phyloP scores from a whole-genome alignment of 2,113 vertebrate species.

The Oryzias woworae region DNA sequence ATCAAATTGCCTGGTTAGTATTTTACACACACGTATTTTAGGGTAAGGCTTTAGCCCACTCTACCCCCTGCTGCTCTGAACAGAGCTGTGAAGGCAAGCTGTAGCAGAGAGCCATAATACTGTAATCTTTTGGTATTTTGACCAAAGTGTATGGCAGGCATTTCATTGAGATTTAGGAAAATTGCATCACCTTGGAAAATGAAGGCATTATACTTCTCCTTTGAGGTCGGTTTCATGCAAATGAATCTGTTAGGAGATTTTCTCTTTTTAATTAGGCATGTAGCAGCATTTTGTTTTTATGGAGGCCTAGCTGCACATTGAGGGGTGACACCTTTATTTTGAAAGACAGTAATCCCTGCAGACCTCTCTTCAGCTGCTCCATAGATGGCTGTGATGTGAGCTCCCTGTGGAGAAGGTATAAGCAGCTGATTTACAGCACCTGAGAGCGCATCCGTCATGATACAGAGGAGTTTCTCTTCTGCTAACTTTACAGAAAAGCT shows the following conservation, averaged over 20 bases:
- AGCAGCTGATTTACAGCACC: conserved; percentile 18
- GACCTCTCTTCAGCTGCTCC: conserved; percentile 27
- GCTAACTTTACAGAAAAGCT: neutral
- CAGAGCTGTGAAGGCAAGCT: neutral
- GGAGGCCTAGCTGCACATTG: conserved; percentile 2
- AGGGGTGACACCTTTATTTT: conserved; percentile 28
- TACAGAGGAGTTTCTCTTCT: neutral
- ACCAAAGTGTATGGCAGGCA: neutral
- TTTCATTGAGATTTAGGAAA: neutral
- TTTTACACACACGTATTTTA: no score
- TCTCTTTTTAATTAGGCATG: conserved; percentile 28
- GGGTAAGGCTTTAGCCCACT: neutral
- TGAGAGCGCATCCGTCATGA: neutral
- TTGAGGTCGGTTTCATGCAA: conserved; percentile 23
- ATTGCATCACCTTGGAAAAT: neutral
- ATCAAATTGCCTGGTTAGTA: no score
- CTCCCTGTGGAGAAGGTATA: conserved; percentile 19
- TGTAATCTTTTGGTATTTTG: neutral
- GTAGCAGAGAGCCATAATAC: neutral
- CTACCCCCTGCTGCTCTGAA: neutral
- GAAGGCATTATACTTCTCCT: neutral
- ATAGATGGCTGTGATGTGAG: conserved; percentile 16
- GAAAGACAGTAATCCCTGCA: conserved; percentile 18
- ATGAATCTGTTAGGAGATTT: conserved; percentile 8
- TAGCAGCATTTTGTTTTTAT: conserved; percentile 29